A percentile compares a stretch with the other conserved stretches of the same genome.
Conservation (phyloP, 2,797 vertebrate genomes). For the Carcharodon carcharias region DNA sequence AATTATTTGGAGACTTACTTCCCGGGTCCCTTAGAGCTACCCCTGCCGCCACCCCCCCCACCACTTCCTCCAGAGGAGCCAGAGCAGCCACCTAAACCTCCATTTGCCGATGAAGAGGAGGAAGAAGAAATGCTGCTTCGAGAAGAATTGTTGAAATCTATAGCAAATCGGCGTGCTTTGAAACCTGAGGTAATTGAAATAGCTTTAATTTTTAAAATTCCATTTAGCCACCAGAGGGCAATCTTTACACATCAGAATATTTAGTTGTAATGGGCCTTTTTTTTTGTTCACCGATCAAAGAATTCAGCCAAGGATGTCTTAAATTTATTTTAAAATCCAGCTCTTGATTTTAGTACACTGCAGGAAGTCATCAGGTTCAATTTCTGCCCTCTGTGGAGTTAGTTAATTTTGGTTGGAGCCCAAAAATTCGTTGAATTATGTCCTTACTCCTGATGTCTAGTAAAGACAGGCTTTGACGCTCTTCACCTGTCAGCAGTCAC, state of each 20-base stretch:
- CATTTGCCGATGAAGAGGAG: conserved; percentile 92
- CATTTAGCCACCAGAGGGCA: conserved; percentile 37
- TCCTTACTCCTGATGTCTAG: not conserved
- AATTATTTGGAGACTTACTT: conserved; percentile 57
- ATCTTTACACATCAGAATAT: not conserved
- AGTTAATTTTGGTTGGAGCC: not conserved
- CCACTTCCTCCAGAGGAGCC: conserved; percentile 82
- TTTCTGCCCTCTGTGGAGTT: not conserved
- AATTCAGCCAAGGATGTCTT: not conserved
- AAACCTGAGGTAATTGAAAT: conserved; percentile 62
- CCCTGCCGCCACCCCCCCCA: conserved; percentile 64
- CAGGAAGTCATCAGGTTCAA: conserved; percentile 46
- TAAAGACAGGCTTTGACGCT: not conserved
- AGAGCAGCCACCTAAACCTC: conserved; percentile 87
- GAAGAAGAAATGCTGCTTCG: conserved; percentile 96
- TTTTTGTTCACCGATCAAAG: not conserved
- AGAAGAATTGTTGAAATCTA: conserved; percentile 88
- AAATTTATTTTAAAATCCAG: not conserved
- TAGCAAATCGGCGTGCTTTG: conserved; percentile 77
- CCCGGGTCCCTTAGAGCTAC: conserved; percentile 52
- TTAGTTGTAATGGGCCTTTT: not conserved
- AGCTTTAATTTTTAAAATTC: not conserved
- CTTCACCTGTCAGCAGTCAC: no score
- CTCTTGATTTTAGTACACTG: not conserved
- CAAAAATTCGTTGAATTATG: not conserved